A percentile compares a stretch with the other conserved stretches of the same genome.
Evolutionary conservation across 2,888 invertebrate genomes (phyloP).

Genomic region (Maniola hyperantus): DNA sequence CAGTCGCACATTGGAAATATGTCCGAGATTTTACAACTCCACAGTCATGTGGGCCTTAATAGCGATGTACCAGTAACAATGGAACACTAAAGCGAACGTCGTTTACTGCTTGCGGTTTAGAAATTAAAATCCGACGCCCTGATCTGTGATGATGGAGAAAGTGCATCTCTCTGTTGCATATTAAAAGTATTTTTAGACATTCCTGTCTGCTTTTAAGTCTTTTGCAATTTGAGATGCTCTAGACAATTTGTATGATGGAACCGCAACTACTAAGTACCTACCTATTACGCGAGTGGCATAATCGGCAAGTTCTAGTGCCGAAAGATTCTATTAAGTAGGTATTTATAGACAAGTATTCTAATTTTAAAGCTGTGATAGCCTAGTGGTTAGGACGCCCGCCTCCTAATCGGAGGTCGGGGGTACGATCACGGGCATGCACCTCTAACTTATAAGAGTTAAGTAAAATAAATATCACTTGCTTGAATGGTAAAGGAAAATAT

Average conservation of each 20-base stretch:
- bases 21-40: constrained; percentile 57
- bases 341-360: too few relatives aligned
- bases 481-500: too few relatives aligned
- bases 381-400: too few relatives aligned
- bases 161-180: constrained; percentile 29
- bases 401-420: too few relatives aligned
- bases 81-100: constrained; percentile 76
- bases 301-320: neutral
- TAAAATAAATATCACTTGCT: too few relatives aligned
- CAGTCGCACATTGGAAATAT: constrained; percentile 39
- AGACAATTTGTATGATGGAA: neutral
- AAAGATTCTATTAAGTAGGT: too few relatives aligned
- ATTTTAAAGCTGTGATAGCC: too few relatives aligned
- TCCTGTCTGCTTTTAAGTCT: neutral
- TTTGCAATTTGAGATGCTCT: neutral
- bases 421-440: too few relatives aligned
- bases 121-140: constrained; percentile 79
- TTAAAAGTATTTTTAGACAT: constrained; percentile 8
- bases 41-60: constrained; percentile 55
- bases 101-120: constrained; percentile 80
- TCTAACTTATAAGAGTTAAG: too few relatives aligned
- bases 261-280: neutral
- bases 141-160: constrained; percentile 55
- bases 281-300: neutral
- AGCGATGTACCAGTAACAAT: constrained; percentile 62